Percentiles rank a stretch among this genome's conserved stretches.
phyloP scores from a whole-genome alignment of 2,797 vertebrate genomes.

The Threskiornis aethiopicus region DNA sequence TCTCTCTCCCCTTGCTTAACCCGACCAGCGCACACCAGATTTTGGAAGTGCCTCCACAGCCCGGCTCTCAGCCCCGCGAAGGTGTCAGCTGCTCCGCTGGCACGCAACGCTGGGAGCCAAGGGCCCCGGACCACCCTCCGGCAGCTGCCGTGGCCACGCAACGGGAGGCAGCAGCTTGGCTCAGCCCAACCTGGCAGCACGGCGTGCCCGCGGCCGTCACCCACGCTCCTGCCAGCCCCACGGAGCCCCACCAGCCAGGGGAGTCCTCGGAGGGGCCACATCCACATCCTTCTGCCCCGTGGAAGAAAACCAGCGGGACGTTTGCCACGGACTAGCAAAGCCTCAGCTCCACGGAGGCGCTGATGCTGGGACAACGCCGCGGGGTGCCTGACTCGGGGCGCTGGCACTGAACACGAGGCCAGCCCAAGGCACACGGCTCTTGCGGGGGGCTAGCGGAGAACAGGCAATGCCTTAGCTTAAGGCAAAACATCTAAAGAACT shows the following conservation, averaged over 20 bases:
- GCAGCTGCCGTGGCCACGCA: not conserved
- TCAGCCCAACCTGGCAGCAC: not conserved
- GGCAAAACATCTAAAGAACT: not conserved
- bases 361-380: not conserved
- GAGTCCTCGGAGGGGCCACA: not conserved
- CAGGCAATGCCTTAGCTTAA: not conserved
- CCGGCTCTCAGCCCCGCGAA: accelerated
- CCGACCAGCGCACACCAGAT: not conserved
- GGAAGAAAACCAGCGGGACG: not conserved
- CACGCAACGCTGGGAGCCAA: not conserved
- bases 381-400: not conserved
- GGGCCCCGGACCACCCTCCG: not conserved
- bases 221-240: not conserved
- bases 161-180: not conserved
- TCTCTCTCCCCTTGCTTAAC: not conserved
- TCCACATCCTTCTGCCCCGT: not conserved
- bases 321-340: not conserved
- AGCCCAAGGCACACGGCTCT: not conserved
- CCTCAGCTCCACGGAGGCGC: not conserved
- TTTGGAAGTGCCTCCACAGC: not conserved
- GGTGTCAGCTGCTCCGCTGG: not conserved
- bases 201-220: accelerated
- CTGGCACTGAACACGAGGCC: not conserved
- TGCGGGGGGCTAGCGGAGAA: not conserved
- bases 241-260: accelerated